Conservation (phyloP, 30 jellyfish, hydroid and myxozoan species). For the Aurelia sp. region DNA sequence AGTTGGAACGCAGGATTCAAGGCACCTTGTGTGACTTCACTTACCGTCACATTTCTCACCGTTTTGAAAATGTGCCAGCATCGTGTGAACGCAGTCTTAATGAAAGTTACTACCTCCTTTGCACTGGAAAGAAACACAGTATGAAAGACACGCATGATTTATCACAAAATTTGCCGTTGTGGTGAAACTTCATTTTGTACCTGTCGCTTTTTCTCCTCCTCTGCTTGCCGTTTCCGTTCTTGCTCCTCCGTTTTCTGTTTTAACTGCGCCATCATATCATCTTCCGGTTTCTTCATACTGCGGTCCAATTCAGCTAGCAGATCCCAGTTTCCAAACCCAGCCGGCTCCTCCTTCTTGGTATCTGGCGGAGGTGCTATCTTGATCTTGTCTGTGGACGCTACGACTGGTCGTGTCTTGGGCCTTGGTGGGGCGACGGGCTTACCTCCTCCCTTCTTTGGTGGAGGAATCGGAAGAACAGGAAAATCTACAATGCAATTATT, state of each 20-base stretch:
- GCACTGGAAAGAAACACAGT: too few species aligned
- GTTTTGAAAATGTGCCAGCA: too few species aligned
- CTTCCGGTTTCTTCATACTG: constrained; percentile 42
- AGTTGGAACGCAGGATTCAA: too few species aligned
- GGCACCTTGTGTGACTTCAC: too few species aligned
- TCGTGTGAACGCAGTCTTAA: too few species aligned
- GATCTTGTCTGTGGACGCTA: constrained; percentile 46
- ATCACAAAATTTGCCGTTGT: too few species aligned
- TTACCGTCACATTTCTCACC: too few species aligned
- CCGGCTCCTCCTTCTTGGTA: constrained; percentile 9
- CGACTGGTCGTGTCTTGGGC: constrained; percentile 75
- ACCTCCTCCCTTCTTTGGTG: constrained; percentile 44
- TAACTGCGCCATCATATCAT: constrained; percentile 61
- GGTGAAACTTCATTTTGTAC: too few species aligned
- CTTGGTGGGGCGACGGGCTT: constrained; percentile 75
- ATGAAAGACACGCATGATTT: too few species aligned
- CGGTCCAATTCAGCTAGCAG: constrained; percentile 54
- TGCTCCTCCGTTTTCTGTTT: constrained; percentile 47
- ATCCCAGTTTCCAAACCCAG: constrained; percentile 45
- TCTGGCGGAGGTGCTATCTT: background rate
- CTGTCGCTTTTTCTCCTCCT: constrained; percentile 14
- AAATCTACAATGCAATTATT: too few species aligned
- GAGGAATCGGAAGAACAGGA: constrained; percentile 63
- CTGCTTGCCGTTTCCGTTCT: constrained; percentile 21
- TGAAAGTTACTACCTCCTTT: too few species aligned